A percentile compares a stretch with the other conserved stretches of the same genome.
phyloP scores from a whole-genome alignment of 1,140 invertebrate genomes.

The Conus betulinus region DNA sequence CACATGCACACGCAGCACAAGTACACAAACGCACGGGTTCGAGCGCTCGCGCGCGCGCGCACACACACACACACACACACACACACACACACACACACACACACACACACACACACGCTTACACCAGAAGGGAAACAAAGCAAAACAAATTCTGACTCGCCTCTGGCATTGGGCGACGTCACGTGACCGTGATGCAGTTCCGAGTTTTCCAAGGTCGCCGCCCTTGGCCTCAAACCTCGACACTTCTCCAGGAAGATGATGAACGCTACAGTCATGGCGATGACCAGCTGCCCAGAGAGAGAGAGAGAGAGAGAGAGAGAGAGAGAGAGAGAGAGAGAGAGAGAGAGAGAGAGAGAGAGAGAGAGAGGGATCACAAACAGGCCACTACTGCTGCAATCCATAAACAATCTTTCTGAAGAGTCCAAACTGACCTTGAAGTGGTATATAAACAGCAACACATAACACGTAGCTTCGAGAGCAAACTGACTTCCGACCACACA shows the following conservation, averaged over 20 bases:
- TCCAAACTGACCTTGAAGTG: too few relatives aligned
- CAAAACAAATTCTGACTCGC: not conserved
- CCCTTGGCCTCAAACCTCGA: constrained; percentile 33
- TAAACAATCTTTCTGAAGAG: too few relatives aligned
- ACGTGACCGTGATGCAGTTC: constrained; percentile 21
- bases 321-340: constrained; percentile 27
- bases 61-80: not conserved
- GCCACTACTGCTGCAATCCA: too few relatives aligned
- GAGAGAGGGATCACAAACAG: not conserved
- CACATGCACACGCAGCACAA: too few relatives aligned
- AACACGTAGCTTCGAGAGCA: too few relatives aligned
- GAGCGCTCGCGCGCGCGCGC: too few relatives aligned
- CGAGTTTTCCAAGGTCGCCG: constrained; percentile 8
- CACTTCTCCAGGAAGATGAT: constrained; percentile 47
- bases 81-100: not conserved
- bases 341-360: not conserved
- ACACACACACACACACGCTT: not conserved
- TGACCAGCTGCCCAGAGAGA: constrained; percentile 35
- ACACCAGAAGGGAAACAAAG: not conserved
- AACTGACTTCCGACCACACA: too few relatives aligned
- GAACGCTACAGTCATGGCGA: constrained; percentile 40
- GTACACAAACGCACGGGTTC: too few relatives aligned
- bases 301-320: constrained; percentile 27
- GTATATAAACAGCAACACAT: too few relatives aligned
- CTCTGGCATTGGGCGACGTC: not conserved